Evolutionary conservation across 2,797 vertebrate genomes (phyloP).

Genomic region (Geotrypetes seraphini): DNA sequence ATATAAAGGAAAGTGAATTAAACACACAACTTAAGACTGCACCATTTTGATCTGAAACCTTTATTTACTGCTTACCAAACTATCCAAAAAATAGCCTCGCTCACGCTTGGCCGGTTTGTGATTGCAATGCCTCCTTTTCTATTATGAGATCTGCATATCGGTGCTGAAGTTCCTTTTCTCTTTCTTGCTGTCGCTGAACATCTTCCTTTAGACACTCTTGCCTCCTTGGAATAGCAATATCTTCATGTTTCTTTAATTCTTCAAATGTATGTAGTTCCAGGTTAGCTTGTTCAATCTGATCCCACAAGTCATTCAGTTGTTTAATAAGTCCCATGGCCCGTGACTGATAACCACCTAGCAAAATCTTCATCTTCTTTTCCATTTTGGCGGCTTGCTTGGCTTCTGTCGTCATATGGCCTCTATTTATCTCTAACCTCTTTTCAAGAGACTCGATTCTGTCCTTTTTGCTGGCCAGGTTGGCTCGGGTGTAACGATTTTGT

Average conservation of each 20-base stretch:
- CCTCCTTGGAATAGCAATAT: constrained; percentile 79
- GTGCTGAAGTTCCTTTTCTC: constrained; percentile 94
- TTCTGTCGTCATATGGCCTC: constrained; percentile 94
- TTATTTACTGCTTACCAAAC: too few relatives aligned
- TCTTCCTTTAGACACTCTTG: constrained; percentile 86
- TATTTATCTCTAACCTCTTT: constrained; percentile 94
- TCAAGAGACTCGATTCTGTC: constrained; percentile 94
- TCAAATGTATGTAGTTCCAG: constrained; percentile 85
- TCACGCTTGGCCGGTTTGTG: too few relatives aligned
- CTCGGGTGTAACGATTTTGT: constrained; percentile 89
- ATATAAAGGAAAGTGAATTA: too few relatives aligned
- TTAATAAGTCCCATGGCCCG: constrained; percentile 91
- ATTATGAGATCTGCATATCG: constrained; percentile 83
- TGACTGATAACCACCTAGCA: constrained; percentile 90
- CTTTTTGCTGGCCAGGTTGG: constrained; percentile 93
- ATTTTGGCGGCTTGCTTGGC: constrained; percentile 92
- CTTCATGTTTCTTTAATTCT: constrained; percentile 92
- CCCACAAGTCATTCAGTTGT: constrained; percentile 85
- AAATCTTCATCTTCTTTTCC: constrained; percentile 94
- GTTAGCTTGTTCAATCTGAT: constrained; percentile 85
- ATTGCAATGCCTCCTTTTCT: constrained; percentile 75
- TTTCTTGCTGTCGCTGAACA: constrained; percentile 85
- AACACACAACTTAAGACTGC: too few relatives aligned
- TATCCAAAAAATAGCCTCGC: too few relatives aligned
- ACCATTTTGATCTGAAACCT: too few relatives aligned